Base-by-base conservation (phyloP, 1,140 invertebrate species). In the Micrasema longulum region DNA sequence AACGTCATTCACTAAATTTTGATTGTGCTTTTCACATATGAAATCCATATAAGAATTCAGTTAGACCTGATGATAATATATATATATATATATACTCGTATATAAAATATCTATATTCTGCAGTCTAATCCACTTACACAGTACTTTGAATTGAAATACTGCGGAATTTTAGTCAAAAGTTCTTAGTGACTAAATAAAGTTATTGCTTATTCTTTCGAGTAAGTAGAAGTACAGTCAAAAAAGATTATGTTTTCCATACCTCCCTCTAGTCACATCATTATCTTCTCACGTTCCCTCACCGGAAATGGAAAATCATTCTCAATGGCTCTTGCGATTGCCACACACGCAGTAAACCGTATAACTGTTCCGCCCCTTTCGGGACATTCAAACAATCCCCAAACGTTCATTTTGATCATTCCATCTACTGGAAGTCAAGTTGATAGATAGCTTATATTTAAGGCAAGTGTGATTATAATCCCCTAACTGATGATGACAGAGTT, bases 401-500 rank as follows among this genome's bases (percentile, higher is more conserved):
- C 22, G 35, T 3, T 60, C 38, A 14, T 35, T 20, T 11, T 22
- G 1, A 60, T 36, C 35, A 16, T 60, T 38, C 55, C 31, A 11
- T 5, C 36, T 0, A 38, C 16, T 60, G 55, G 55, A 60, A 60
- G 55, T 60, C 36, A n/a, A 22, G n/a, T n/a, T n/a, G n/a, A n/a
- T n/a, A n/a, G 16, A 60, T 60, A 60, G 36, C 36, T 60, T 43
- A 60, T 20, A 0, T 18, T n/a, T 60, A 45, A 69, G 67, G 67
- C 53, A 69, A 69, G 67, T 36, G 10, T 66, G 67, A 68, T 52
- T 12, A 48, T 71, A 64, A 10, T 35, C n/a, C 47, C 12, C 26
- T 22, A 10, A n/a, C 36, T n/a, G 53, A 38, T 20, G 64, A 57
- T 53, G 64, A 69, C 36, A 48, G 38, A 70, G 18, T 75, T 75